These are phyloP conservation scores for Ophion obscuratus DNA, from an alignment of 2,888 invertebrate genomes.

Conservation along the genomic window DNA sequence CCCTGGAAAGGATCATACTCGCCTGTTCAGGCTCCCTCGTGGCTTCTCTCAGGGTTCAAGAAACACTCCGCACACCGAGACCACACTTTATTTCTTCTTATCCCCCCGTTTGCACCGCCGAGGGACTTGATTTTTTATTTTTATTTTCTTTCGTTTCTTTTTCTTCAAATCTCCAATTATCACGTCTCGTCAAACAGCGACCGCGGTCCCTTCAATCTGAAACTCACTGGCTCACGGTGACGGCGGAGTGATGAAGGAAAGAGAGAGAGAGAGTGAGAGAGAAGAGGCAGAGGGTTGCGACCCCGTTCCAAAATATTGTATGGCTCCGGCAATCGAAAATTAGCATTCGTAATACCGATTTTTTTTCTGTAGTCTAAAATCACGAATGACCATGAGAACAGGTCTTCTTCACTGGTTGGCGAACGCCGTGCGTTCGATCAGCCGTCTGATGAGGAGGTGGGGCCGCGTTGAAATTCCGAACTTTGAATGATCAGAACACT, in stretches of 20 bases:
- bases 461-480: too few species aligned
- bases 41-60: slow-evolving; percentile 49
- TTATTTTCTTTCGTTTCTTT: slow-evolving; percentile 39
- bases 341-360: slow-evolving; percentile 8
- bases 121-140: slow-evolving; percentile 31
- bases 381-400: neutral
- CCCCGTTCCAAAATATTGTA: slow-evolving; percentile 31
- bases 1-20: slow-evolving; percentile 39
- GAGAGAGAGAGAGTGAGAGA: neutral
- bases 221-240: slow-evolving; percentile 64
- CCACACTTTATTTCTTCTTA: slow-evolving; percentile 60
- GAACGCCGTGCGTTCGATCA: too few species aligned
- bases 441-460: too few species aligned
- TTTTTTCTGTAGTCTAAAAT: neutral
- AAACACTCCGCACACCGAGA: slow-evolving; percentile 47
- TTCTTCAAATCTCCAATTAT: slow-evolving; percentile 74
- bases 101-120: slow-evolving; percentile 31
- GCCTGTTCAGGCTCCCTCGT: slow-evolving; percentile 35
- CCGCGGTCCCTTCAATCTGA: slow-evolving; percentile 70
- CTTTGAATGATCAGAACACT: too few species aligned
- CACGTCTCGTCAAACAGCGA: slow-evolving; percentile 74
- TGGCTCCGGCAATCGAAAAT: slow-evolving; percentile 58
- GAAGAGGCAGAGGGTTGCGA: slow-evolving; percentile 16
- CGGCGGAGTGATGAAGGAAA: slow-evolving; percentile 35
- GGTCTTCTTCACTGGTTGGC: too few species aligned